A percentile compares a stretch with the other conserved stretches of the same genome.
These are phyloP conservation scores for Cyprinodon tularosa DNA, from an alignment of 2,113 vertebrate genomes.

Conservation along the genomic window DNA sequence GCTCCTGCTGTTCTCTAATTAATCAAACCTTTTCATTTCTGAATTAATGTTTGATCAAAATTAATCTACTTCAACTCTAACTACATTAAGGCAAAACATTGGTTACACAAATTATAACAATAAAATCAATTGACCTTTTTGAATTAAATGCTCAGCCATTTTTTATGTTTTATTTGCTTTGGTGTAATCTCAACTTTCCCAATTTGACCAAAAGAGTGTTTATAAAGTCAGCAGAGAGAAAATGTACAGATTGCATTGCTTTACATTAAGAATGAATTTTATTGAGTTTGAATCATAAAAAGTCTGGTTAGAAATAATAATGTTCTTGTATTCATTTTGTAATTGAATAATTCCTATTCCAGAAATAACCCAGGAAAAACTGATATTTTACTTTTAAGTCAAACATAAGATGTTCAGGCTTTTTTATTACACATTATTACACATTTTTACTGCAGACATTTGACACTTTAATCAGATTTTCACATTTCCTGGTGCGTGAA, in stretches of 20 bases:
- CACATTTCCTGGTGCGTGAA: background rate
- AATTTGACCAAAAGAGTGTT: background rate
- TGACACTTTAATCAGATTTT: background rate
- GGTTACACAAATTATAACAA: too few species aligned
- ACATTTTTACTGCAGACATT: background rate
- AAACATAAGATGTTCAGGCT: background rate
- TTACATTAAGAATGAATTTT: background rate
- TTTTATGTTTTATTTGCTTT: too few species aligned
- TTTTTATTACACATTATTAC: background rate
- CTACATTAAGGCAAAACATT: too few species aligned
- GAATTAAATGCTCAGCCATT: too few species aligned
- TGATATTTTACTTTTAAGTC: background rate
- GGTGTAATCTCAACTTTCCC: background rate
- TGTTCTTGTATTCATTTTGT: background rate
- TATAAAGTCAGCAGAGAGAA: too few species aligned
- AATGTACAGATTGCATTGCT: too few species aligned
- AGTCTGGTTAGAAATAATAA: background rate
- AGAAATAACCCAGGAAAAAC: background rate
- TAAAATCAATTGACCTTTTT: too few species aligned
- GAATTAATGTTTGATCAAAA: too few species aligned
- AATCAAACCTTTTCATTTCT: too few species aligned
- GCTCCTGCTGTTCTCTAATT: too few species aligned
- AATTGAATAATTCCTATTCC: background rate
- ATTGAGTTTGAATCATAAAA: background rate
- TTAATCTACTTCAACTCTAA: too few species aligned